Percentiles rank a stretch among this genome's conserved stretches.
These are phyloP conservation scores for Netta rufina DNA, from an alignment of 2,797 vertebrate genomes.

Conservation along the genomic window DNA sequence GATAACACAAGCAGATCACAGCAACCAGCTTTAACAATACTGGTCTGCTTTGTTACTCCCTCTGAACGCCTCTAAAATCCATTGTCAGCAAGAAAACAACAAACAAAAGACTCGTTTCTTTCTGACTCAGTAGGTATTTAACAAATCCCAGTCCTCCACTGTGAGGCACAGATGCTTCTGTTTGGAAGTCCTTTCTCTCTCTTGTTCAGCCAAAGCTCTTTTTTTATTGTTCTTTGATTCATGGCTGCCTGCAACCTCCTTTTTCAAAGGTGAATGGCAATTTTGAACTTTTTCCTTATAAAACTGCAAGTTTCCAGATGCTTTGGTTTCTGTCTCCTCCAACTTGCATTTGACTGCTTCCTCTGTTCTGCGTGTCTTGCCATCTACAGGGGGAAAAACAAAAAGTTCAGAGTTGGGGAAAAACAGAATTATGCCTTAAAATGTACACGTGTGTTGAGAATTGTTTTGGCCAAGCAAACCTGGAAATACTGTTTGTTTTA, in stretches of 20 bases:
- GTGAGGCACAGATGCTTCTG: constrained; percentile 80
- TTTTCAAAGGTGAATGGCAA: constrained; percentile 64
- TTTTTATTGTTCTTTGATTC: constrained; percentile 77
- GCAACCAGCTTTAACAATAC: constrained; percentile 32
- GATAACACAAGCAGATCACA: constrained; percentile 60
- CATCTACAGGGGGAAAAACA: constrained; percentile 79
- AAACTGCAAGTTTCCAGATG: constrained; percentile 85
- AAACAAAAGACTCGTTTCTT: constrained; percentile 46
- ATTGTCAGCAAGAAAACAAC: constrained; percentile 54
- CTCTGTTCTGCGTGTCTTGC: constrained; percentile 61
- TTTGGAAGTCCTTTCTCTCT: constrained; percentile 76
- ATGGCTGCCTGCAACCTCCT: constrained; percentile 19
- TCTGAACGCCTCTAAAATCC: constrained; percentile 17
- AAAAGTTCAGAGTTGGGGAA: background rate
- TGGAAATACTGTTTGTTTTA: background rate
- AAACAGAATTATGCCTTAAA: background rate
- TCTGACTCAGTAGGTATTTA: constrained; percentile 88
- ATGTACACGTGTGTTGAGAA: background rate
- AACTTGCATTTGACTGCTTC: constrained; percentile 43
- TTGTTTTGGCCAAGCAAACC: background rate
- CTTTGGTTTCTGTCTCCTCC: constrained; percentile 56
- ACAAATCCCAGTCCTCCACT: constrained; percentile 87
- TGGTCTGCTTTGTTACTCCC: constrained; percentile 40
- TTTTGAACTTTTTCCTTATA: constrained; percentile 76
- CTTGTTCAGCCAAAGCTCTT: constrained; percentile 74